A percentile compares a stretch with the other conserved stretches of the same genome.
These are phyloP conservation scores for Eriocheir sinensis DNA, from an alignment of 1,140 invertebrate genomes.

Conservation along the genomic window DNA sequence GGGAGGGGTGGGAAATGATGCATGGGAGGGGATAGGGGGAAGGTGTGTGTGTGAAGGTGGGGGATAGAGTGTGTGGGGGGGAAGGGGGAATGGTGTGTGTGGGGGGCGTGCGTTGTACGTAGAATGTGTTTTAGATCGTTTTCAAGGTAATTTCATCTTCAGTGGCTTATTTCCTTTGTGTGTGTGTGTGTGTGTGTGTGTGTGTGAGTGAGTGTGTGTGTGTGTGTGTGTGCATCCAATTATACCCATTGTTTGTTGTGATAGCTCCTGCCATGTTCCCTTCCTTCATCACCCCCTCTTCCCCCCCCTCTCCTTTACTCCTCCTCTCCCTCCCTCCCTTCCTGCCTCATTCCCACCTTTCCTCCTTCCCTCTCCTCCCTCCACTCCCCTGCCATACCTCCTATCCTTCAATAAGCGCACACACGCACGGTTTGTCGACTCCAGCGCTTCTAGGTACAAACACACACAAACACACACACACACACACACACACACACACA, in stretches of 20 bases:
- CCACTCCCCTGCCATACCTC: background rate
- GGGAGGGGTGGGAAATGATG: background rate
- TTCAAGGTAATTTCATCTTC: background rate
- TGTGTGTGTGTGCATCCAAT: background rate
- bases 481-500: conserved; percentile 34
- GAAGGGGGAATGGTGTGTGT: background rate
- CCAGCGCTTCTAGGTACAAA: background rate
- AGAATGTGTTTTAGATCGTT: background rate
- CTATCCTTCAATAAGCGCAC: too few relatives aligned
- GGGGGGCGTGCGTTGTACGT: background rate
- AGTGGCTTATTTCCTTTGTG: background rate
- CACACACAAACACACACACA: conserved; percentile 38
- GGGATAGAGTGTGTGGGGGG: conserved; percentile 2
- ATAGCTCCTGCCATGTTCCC: background rate
- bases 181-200: conserved; percentile 40
- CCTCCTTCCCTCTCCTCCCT: background rate
- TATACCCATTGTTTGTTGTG: background rate
- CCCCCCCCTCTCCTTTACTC: background rate
- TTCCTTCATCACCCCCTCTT: background rate
- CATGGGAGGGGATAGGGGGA: too few relatives aligned
- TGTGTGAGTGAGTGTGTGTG: conserved; percentile 41
- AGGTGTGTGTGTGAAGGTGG: too few relatives aligned
- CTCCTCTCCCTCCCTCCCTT: background rate
- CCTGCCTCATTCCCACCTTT: background rate
- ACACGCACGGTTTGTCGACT: too few relatives aligned